Conservation (phyloP, 2,113 vertebrate genomes). For the Mustela nigripes region DNA sequence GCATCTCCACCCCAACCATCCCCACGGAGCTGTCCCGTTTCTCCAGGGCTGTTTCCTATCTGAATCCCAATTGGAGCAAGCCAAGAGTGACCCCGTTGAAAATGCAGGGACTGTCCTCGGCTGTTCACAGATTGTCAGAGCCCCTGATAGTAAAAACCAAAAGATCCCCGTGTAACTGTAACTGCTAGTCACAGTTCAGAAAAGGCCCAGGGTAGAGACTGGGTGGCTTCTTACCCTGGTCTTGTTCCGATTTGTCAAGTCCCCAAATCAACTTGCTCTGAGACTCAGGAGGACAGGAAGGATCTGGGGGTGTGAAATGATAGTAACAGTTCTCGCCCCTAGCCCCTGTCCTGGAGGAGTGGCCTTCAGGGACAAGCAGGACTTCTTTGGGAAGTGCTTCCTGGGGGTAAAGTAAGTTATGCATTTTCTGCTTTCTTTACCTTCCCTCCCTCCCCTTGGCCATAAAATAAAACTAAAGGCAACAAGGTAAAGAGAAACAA, state of each 20-base stretch:
- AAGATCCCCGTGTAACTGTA: neutral
- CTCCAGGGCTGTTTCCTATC: neutral
- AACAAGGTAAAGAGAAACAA: neutral
- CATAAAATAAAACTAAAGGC: neutral
- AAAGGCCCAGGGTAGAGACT: neutral
- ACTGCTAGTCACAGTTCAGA: rapidly evolving
- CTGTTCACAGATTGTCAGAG: neutral
- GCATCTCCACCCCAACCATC: neutral
- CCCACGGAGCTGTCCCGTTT: rapidly evolving
- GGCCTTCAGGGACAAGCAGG: neutral
- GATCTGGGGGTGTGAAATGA: neutral
- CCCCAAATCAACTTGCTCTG: neutral
- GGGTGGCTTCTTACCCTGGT: neutral
- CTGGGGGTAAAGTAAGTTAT: neutral
- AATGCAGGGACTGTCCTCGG: neutral
- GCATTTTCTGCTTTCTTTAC: neutral
- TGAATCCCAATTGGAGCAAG: neutral
- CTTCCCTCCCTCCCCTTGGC: rapidly evolving
- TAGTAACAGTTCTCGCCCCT: neutral
- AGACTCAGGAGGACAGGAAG: neutral
- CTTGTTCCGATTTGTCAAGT: neutral
- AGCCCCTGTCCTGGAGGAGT: neutral
- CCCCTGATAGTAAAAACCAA: neutral
- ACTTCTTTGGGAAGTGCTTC: neutral
- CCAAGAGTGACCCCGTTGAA: neutral